Evolutionary conservation across 2,888 invertebrate genomes (phyloP).

Genomic region (Onchidella celtica): DNA sequence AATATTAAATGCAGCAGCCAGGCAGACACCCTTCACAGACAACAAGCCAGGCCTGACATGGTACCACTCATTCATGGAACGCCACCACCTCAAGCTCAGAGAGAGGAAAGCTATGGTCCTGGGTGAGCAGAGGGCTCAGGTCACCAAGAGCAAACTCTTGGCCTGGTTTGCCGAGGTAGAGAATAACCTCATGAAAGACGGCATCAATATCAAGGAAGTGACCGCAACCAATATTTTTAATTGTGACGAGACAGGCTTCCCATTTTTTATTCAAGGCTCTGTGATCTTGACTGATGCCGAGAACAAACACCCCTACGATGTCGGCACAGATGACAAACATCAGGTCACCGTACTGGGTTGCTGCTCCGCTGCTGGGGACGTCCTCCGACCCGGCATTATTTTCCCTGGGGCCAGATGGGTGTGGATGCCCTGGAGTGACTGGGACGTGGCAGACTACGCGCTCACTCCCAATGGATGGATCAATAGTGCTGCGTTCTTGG

Average conservation of each 20-base stretch:
- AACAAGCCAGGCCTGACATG: background rate
- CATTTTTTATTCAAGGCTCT: background rate
- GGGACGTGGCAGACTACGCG: background rate
- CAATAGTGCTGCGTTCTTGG: background rate
- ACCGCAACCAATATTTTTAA: background rate
- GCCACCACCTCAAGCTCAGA: background rate
- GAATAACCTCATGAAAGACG: background rate
- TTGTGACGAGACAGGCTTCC: slow-evolving; percentile 25
- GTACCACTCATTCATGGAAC: background rate
- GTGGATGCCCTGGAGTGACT: background rate
- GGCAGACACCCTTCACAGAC: background rate
- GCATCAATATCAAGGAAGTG: background rate
- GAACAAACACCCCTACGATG: background rate
- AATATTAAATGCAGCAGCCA: background rate
- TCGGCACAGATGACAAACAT: background rate
- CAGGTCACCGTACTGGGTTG: slow-evolving; percentile 31
- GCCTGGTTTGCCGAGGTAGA: background rate
- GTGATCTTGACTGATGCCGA: background rate
- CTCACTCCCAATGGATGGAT: slow-evolving; percentile 22
- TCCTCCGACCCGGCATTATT: slow-evolving; percentile 1
- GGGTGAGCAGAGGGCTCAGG: background rate
- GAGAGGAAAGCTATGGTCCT: background rate
- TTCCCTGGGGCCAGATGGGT: background rate
- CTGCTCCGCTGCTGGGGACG: background rate
- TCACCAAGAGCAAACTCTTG: background rate